A percentile compares a stretch with the other conserved stretches of the same genome.
These are phyloP conservation scores for Chloromyia formosa DNA, from an alignment of 2,888 invertebrate species.

Conservation along the genomic window DNA sequence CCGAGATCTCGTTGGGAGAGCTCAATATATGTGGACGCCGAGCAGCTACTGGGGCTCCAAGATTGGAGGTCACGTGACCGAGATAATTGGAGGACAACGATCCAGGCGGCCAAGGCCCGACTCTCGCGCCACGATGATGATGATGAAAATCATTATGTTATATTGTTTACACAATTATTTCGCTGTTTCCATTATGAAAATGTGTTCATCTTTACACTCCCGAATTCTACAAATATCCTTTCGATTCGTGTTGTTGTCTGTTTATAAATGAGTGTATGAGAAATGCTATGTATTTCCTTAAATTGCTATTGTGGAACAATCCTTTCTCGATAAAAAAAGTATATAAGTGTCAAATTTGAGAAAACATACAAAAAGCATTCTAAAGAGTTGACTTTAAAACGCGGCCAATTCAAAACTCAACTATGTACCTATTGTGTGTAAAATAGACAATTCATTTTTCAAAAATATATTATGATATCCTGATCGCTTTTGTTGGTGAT, in stretches of 20 bases:
- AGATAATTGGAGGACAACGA: too few relatives aligned
- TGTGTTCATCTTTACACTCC: too few relatives aligned
- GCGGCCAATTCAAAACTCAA: not conserved
- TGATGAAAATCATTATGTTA: too few relatives aligned
- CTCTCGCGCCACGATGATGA: too few relatives aligned
- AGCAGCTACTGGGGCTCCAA: too few relatives aligned
- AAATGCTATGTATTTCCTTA: too few relatives aligned
- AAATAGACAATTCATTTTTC: not conserved
- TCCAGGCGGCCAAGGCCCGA: too few relatives aligned
- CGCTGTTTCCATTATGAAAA: too few relatives aligned
- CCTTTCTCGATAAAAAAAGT: not conserved
- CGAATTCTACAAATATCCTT: not conserved
- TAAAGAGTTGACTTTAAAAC: not conserved
- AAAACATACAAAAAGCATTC: not conserved
- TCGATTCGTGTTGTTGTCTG: not conserved
- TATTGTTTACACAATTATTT: too few relatives aligned
- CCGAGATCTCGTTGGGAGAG: too few relatives aligned
- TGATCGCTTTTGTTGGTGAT: slow-evolving; percentile 3
- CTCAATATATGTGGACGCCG: too few relatives aligned
- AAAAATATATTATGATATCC: not conserved
- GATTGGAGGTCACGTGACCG: too few relatives aligned
- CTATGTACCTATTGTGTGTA: not conserved
- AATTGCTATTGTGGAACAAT: not conserved
- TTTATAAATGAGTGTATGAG: not conserved
- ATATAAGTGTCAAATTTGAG: not conserved